A percentile compares a stretch with the other conserved stretches of the same genome.
phyloP scores from a whole-genome alignment of 1,140 invertebrate species.

The Drosophila chauvacae region DNA sequence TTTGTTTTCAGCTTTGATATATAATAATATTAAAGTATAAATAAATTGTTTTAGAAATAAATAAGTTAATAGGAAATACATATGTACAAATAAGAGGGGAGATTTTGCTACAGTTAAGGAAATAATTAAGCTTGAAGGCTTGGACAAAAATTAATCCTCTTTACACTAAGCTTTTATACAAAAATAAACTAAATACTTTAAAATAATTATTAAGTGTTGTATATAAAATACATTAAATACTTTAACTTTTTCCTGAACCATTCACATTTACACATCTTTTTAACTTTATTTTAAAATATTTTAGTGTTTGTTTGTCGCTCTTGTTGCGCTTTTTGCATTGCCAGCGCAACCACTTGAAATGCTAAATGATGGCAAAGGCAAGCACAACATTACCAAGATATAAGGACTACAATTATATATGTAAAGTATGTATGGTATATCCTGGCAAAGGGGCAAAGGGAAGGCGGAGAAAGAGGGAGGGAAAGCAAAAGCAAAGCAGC shows the following conservation, averaged over 20 bases:
- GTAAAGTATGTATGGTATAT: conserved; percentile 1
- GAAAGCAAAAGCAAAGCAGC: conserved; percentile 26
- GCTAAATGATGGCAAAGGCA: conserved; percentile 32
- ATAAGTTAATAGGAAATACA: not conserved
- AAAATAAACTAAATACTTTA: too few relatives aligned
- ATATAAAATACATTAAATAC: not conserved
- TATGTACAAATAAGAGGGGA: not conserved
- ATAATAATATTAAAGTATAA: not conserved
- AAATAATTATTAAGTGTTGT: not conserved
- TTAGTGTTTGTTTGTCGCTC: not conserved
- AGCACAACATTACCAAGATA: conserved; percentile 10
- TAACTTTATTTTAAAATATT: not conserved
- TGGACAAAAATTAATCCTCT: too few relatives aligned
- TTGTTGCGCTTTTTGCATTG: conserved; percentile 52
- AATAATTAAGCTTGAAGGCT: not conserved
- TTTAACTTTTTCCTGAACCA: not conserved
- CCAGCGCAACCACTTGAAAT: conserved; percentile 44
- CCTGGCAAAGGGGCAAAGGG: not conserved
- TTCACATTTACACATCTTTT: not conserved
- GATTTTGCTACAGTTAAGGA: not conserved
- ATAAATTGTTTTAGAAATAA: not conserved
- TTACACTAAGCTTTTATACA: too few relatives aligned
- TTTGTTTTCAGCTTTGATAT: not conserved
- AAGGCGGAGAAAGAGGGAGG: not conserved
- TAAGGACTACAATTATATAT: conserved; percentile 24